A percentile compares a stretch with the other conserved stretches of the same genome.
Evolutionary conservation across 30 jellyfish, hydroid and myxozoan genomes (phyloP).

Genomic region (Catostylus mosaicus): DNA sequence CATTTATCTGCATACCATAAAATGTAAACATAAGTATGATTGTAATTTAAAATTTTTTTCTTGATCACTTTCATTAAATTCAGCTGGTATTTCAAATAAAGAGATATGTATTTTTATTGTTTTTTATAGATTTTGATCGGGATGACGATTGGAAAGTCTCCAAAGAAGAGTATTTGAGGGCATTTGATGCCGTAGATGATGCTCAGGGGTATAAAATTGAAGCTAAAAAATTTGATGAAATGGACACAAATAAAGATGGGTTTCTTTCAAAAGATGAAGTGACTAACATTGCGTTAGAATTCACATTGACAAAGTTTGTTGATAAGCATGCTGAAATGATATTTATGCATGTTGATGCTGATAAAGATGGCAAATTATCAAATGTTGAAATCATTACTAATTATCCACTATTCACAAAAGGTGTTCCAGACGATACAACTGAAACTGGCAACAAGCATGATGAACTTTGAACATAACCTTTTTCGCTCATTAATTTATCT

Average conservation of each 20-base stretch:
- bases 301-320: constrained; percentile 40
- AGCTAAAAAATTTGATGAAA: constrained; percentile 14
- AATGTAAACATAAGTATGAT: not conserved
- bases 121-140: constrained; percentile 47
- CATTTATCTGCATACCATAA: not conserved
- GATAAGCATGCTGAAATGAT: constrained; percentile 45
- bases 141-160: constrained; percentile 46
- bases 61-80: not conserved
- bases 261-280: constrained; percentile 64
- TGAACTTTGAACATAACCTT: constrained; percentile 20
- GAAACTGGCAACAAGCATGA: constrained; percentile 33
- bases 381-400: constrained; percentile 51
- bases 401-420: constrained; percentile 49
- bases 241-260: constrained; percentile 70
- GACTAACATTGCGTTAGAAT: constrained; percentile 35
- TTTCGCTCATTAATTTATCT: too few relatives aligned
- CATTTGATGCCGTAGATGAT: constrained; percentile 27
- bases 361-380: constrained; percentile 50
- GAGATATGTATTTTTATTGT: not conserved
- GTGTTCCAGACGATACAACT: constrained; percentile 15
- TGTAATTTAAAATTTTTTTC: not conserved
- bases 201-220: constrained; percentile 49
- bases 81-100: too few relatives aligned
- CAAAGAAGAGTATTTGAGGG: constrained; percentile 56
- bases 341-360: constrained; percentile 53